A percentile compares a stretch with the other conserved stretches of the same genome.
phyloP scores from a whole-genome alignment of 2,113 vertebrate genomes.

The Phainopepla nitens region DNA sequence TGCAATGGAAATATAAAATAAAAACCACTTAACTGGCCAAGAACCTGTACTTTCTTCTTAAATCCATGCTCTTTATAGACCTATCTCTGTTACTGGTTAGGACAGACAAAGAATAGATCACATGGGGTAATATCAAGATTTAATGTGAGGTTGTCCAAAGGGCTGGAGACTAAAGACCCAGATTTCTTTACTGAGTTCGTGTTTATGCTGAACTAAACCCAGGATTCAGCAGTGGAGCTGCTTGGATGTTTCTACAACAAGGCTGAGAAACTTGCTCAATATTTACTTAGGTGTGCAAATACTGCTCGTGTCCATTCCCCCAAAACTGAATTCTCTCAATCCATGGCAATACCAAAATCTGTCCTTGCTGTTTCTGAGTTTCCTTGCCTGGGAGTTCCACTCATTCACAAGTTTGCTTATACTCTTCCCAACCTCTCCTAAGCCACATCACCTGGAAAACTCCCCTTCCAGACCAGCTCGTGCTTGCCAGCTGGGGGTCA shows the following conservation, averaged over 20 bases:
- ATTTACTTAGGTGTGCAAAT: not conserved
- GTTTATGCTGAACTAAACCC: not conserved
- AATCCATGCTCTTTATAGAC: not conserved
- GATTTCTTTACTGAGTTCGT: not conserved
- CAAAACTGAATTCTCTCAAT: not conserved
- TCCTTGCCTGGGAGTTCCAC: not conserved
- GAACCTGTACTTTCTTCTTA: not conserved
- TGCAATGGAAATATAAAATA: not conserved
- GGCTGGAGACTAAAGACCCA: not conserved
- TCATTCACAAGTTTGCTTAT: not conserved
- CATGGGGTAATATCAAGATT: not conserved
- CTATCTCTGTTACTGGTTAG: not conserved
- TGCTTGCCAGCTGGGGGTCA: not conserved
- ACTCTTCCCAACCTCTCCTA: not conserved
- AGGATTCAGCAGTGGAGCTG: not conserved
- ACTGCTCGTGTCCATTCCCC: not conserved
- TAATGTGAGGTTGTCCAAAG: not conserved
- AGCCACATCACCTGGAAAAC: not conserved
- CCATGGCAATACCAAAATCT: not conserved
- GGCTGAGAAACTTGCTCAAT: not conserved
- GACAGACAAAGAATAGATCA: not conserved
- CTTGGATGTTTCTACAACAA: not conserved
- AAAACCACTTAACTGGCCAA: not conserved
- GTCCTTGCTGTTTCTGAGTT: not conserved
- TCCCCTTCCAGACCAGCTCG: not conserved